These are phyloP conservation scores for Dromaius novaehollandiae DNA, from an alignment of 2,113 vertebrate species.

Conservation along the genomic window DNA sequence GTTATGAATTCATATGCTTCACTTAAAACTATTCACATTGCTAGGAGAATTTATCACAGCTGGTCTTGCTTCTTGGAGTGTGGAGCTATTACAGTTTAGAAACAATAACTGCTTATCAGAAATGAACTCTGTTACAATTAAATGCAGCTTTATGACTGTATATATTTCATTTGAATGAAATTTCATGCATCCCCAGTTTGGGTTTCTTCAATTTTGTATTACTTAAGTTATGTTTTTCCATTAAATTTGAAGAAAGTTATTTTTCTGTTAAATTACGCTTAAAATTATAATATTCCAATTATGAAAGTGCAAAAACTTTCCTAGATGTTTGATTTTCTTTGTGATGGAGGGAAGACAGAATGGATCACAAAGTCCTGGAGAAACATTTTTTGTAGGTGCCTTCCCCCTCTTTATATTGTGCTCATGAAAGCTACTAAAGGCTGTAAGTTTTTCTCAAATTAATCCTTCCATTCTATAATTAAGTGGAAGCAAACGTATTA, in stretches of 20 bases:
- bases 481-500: background rate
- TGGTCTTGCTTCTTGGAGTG: background rate
- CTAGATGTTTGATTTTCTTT: background rate
- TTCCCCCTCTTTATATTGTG: background rate
- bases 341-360: fast-evolving
- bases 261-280: background rate
- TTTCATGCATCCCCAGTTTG: background rate
- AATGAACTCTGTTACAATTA: background rate
- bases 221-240: background rate
- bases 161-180: background rate
- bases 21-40: background rate
- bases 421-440: background rate
- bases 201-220: background rate
- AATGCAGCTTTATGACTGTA: background rate
- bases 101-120: constrained; percentile 19
- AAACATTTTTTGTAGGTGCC: background rate
- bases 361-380: background rate
- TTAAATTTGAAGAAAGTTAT: background rate
- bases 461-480: background rate
- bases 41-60: background rate
- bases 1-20: background rate
- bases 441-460: background rate
- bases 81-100: background rate
- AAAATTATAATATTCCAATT: background rate
- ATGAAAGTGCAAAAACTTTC: background rate